Evolutionary conservation across 1,140 invertebrate species (phyloP), one percentile per base, ranked within the genome.

Genomic region (Cataglyphis hispanica): DNA sequence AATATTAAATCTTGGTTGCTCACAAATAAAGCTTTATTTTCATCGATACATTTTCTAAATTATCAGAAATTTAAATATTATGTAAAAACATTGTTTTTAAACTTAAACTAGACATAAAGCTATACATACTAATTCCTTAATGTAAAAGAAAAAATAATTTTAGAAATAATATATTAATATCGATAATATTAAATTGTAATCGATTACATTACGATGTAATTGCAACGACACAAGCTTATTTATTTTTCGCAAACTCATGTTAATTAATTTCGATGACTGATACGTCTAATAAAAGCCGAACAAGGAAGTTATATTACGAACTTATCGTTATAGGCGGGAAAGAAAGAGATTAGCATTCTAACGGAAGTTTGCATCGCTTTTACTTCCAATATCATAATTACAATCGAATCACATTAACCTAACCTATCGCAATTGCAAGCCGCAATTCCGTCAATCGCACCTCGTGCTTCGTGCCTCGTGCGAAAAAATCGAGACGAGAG

Each of bases 221-320:
- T 61, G n/a, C 13, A 31, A 11, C 11, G n/a, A 10, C 10, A 37
- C 5, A 31, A 31, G 16, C 1, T 43, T 13, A 22, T 16, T 64
- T 34, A 74, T 11, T 40, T 40, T 34, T 64, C 4, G 2, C 22
- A 19, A 2, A 13, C 2, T 84, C 11, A 34, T 7, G 13, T 8
- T 8, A 25, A 77, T 50, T 22, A 77, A 84, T 84, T 64, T 64
- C 10, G 31, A 77, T 40, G 25, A 64, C 0, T 76, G 10, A 77
- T 5, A 60, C 16, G n/a, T 50, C 34, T 31, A n/a, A 67, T 58
- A 60, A 70, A 64, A 70, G 4, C 25, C n/a, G 31, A 16, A 61
- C 8, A 64, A 22, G 37, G 16, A 75, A 61, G 3, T 19, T 19
- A 4, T 2, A 58, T 46, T 11, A 27, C 53, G 10, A 46, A 22